A percentile compares a stretch with the other conserved stretches of the same genome.
These are phyloP conservation scores for Meloidogyne floridensis DNA, from an alignment of 1,140 invertebrate species.

Conservation along the genomic window DNA sequence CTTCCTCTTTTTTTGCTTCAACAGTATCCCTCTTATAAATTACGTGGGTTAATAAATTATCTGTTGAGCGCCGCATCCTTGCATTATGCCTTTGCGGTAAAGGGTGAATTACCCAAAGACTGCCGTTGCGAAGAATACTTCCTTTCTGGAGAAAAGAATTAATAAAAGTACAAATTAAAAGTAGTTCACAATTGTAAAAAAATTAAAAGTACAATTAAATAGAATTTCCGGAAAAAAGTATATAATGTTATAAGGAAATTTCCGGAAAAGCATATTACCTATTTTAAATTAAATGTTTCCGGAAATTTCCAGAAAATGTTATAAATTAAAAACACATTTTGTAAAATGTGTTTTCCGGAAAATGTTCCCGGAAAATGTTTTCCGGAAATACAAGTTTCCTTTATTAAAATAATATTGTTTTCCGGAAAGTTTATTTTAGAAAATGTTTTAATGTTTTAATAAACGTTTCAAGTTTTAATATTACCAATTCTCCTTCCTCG, in stretches of 20 bases:
- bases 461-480: background rate
- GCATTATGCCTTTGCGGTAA: constrained; percentile 57
- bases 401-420: background rate
- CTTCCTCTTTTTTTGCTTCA: constrained; percentile 35
- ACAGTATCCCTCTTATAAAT: constrained; percentile 59
- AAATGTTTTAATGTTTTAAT: too few relatives aligned
- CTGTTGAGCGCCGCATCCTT: constrained; percentile 44
- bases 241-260: background rate
- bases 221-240: background rate
- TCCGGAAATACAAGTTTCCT: background rate
- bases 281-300: background rate
- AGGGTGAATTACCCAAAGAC: constrained; percentile 60
- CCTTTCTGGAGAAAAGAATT: constrained; percentile 59
- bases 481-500: constrained; percentile 55
- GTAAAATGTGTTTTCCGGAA: background rate
- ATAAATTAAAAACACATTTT: background rate
- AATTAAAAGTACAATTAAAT: background rate
- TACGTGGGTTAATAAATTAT: constrained; percentile 52
- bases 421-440: background rate
- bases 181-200: too few relatives aligned
- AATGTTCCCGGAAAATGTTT: constrained; percentile 8
- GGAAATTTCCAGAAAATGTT: background rate
- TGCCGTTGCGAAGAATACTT: constrained; percentile 54
- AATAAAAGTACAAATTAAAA: background rate
- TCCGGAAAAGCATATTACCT: background rate